phyloP scores from a whole-genome alignment of 2,113 vertebrate species.

The Hyperopisus bebe region DNA sequence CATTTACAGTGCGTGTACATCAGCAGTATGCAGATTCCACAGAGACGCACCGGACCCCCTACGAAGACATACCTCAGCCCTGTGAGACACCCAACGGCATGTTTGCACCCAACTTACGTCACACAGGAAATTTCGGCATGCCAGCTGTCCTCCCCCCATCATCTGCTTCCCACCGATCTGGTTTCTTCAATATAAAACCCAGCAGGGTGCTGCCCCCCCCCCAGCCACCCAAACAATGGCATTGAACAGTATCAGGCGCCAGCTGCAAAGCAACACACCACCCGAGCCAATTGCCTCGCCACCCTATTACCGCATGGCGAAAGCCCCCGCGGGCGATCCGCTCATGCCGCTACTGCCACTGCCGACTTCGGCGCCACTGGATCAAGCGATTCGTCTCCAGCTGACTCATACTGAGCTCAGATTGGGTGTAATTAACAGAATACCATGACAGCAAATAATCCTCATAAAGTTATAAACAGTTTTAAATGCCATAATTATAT shows the following conservation, averaged over 20 bases:
- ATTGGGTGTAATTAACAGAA: background rate
- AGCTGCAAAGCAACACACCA: background rate
- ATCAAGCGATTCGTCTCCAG: background rate
- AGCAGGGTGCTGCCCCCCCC: background rate
- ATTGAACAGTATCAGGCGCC: background rate
- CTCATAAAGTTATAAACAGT: background rate
- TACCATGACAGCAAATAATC: background rate
- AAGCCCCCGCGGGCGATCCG: background rate
- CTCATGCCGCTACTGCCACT: background rate
- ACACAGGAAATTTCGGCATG: background rate
- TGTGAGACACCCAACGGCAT: background rate
- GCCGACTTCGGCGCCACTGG: background rate
- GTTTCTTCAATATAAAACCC: background rate
- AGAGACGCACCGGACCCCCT: background rate
- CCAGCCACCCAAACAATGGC: background rate
- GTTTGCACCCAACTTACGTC: background rate
- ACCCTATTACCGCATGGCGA: background rate
- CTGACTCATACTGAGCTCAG: background rate
- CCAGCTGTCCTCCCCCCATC: background rate
- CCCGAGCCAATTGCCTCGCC: background rate
- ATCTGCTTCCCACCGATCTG: background rate
- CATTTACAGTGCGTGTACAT: background rate
- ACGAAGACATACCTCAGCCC: background rate
- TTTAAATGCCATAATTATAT: background rate
- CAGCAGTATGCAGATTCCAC: background rate